A percentile compares a stretch with the other conserved stretches of the same genome.
Conservation (phyloP, 2,113 vertebrate species). For the Myotis davidii region DNA sequence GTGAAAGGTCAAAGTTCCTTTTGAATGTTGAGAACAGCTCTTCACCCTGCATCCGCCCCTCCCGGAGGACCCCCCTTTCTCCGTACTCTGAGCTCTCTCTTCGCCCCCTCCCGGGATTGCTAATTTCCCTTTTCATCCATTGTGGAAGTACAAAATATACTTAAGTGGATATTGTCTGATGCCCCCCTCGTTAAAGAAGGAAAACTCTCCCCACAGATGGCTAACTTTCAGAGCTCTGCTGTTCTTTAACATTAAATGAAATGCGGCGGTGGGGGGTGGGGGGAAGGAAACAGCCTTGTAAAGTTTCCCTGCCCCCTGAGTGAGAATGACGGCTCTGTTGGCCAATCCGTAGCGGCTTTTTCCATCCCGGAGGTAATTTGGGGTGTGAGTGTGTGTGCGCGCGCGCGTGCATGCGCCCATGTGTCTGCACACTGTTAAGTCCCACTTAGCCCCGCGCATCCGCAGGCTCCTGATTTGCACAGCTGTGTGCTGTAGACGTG, state of each 20-base stretch:
- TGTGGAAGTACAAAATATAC: slow-evolving; percentile 50
- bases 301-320: slow-evolving; percentile 72
- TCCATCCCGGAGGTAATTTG: slow-evolving; percentile 74
- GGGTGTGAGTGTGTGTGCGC: neutral
- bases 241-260: slow-evolving; percentile 63
- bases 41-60: neutral
- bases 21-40: slow-evolving; percentile 73
- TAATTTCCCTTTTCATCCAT: slow-evolving; percentile 53
- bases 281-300: slow-evolving; percentile 60
- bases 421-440: slow-evolving; percentile 49
- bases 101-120: neutral
- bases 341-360: slow-evolving; percentile 73
- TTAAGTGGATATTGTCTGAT: slow-evolving; percentile 65
- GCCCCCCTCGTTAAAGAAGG: slow-evolving; percentile 23
- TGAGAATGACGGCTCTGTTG: slow-evolving; percentile 76
- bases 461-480: slow-evolving; percentile 26
- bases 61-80: neutral
- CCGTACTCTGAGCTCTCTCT: neutral
- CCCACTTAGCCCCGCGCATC: neutral
- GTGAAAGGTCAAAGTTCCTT: slow-evolving; percentile 80
- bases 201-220: slow-evolving; percentile 58
- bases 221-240: slow-evolving; percentile 78
- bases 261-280: neutral
- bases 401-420: slow-evolving; percentile 54
- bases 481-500: slow-evolving; percentile 27